phyloP scores from a whole-genome alignment of 2,797 vertebrate species.

The Enteromius thamalakanensis region DNA sequence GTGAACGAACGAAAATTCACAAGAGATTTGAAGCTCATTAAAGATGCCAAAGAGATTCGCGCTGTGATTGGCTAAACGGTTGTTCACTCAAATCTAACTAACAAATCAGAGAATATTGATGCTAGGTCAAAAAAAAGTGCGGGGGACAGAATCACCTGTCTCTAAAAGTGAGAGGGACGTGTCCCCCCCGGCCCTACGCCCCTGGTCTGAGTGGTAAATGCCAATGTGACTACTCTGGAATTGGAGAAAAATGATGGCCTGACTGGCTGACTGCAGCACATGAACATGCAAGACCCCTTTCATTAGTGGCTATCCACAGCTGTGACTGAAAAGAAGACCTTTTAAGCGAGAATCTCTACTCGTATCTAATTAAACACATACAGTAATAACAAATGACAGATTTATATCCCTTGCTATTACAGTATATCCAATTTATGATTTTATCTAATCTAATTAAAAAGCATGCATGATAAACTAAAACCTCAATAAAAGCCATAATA shows the following conservation, averaged over 20 bases:
- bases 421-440: background rate
- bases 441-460: background rate
- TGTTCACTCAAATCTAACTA: too few relatives aligned
- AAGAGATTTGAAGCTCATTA: too few relatives aligned
- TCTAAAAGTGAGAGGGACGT: too few relatives aligned
- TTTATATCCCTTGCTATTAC: background rate
- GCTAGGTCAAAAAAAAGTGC: too few relatives aligned
- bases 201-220: background rate
- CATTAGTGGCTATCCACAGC: conserved; percentile 8
- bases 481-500: background rate
- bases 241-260: conserved; percentile 69
- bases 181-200: too few relatives aligned
- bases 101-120: too few relatives aligned
- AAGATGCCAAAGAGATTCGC: too few relatives aligned
- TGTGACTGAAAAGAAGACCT: background rate
- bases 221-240: conserved; percentile 66
- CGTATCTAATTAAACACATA: conserved; percentile 13
- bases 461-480: background rate
- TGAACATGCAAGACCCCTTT: conserved; percentile 8
- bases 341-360: conserved; percentile 27
- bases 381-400: background rate
- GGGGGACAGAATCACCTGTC: too few relatives aligned
- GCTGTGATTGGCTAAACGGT: too few relatives aligned
- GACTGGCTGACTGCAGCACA: conserved; percentile 57
- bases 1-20: too few relatives aligned